phyloP scores from a whole-genome alignment of 2,113 vertebrate species.

The Eolophus roseicapilla region DNA sequence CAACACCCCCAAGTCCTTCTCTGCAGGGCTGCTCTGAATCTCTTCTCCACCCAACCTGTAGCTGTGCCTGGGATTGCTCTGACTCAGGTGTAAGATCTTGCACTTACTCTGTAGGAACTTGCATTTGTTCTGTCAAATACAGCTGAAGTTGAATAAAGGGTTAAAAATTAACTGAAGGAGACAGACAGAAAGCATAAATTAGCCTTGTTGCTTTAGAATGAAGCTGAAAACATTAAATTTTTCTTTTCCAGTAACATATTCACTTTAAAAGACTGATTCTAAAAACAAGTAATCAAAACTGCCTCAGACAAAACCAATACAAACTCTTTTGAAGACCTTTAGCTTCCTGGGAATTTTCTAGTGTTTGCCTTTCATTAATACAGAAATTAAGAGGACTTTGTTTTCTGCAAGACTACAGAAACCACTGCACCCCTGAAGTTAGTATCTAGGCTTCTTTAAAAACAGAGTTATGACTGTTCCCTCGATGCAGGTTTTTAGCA shows the following conservation, averaged over 20 bases:
- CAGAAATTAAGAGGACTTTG: not conserved
- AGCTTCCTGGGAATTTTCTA: not conserved
- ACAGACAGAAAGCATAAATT: not conserved
- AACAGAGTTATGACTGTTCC: not conserved
- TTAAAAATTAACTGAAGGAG: not conserved
- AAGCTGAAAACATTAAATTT: not conserved
- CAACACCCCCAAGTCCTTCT: too few relatives aligned
- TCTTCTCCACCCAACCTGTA: too few relatives aligned
- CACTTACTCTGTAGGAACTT: not conserved
- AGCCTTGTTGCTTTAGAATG: not conserved
- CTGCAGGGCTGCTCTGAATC: too few relatives aligned
- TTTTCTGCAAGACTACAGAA: not conserved
- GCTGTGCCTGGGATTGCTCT: too few relatives aligned
- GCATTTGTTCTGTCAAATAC: not conserved
- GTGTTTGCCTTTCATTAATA: not conserved
- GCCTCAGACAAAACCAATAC: not conserved
- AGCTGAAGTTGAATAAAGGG: not conserved
- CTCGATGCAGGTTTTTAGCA: not conserved
- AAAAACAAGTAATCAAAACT: not conserved
- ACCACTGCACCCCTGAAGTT: not conserved
- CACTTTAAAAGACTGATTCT: not conserved
- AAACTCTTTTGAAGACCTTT: not conserved
- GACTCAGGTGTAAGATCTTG: too few relatives aligned
- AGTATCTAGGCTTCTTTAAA: not conserved
- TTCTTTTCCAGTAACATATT: not conserved